These are phyloP conservation scores for Papilio aristodemus DNA, from an alignment of 1,140 invertebrate species.

Conservation along the genomic window DNA sequence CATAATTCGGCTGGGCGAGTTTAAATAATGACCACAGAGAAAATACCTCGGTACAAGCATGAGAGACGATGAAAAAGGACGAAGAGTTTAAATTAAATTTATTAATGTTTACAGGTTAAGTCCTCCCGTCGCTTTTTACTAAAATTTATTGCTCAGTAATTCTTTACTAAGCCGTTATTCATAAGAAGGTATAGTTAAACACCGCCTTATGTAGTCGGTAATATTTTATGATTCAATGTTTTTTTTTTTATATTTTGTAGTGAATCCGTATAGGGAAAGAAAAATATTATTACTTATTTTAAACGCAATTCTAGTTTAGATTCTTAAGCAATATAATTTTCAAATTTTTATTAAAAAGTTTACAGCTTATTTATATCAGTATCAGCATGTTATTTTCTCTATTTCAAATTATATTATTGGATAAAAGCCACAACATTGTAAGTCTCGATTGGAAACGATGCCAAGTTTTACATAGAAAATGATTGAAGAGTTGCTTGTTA, in stretches of 20 bases:
- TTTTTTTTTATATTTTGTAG: neutral
- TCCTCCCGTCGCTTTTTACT: conserved; percentile 6
- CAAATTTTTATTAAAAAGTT: neutral
- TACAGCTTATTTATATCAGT: neutral
- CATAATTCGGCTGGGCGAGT: conserved; percentile 51
- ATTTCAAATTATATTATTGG: conserved; percentile 46
- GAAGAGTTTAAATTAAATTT: conserved; percentile 14
- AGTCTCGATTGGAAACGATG: conserved; percentile 48
- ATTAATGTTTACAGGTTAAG: conserved; percentile 29
- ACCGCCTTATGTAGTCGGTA: neutral
- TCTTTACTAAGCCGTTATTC: neutral
- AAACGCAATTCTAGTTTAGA: neutral
- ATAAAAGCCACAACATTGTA: conserved; percentile 46
- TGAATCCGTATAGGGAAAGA: neutral
- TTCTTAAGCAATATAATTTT: neutral
- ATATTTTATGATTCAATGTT: conserved; percentile 19
- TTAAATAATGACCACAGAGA: conserved; percentile 52
- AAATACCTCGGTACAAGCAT: neutral
- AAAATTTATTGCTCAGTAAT: conserved; percentile 19
- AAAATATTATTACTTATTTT: neutral
- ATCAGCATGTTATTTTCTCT: neutral
- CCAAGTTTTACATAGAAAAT: conserved; percentile 60
- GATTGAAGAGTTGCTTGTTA: conserved; percentile 62
- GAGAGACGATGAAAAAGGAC: neutral
- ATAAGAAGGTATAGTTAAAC: conserved; percentile 10